A percentile compares a stretch with the other conserved stretches of the same genome.
Evolutionary conservation across 2,888 invertebrate genomes (phyloP).

Genomic region (Rhamphomyia laevipes): DNA sequence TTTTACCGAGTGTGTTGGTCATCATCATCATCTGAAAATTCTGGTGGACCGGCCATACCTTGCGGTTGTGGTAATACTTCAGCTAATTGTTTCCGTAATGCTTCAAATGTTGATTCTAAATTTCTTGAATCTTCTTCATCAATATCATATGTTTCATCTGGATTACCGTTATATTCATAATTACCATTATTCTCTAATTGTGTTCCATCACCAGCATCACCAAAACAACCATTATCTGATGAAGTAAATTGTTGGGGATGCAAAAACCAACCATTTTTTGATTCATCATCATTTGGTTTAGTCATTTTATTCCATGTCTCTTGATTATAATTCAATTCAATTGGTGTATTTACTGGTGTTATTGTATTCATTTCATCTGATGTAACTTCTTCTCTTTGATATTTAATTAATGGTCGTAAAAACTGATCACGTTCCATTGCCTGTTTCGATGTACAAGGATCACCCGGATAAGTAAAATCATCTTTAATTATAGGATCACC

Average conservation of each 20-base stretch:
- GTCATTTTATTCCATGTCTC: conserved; percentile 19
- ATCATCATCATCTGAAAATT: conserved; percentile 18
- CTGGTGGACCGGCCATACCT: conserved; percentile 13
- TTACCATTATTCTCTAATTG: background rate
- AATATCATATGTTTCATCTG: conserved; percentile 10
- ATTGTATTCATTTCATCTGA: conserved; percentile 19
- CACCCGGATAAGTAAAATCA: conserved; percentile 9
- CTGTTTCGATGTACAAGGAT: conserved; percentile 15
- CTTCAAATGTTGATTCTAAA: conserved; percentile 16
- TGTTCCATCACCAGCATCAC: background rate
- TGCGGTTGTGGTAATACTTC: conserved; percentile 17
- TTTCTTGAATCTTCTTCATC: conserved; percentile 14
- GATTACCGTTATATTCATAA: conserved; percentile 5
- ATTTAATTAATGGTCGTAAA: conserved; percentile 14
- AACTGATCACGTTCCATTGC: conserved; percentile 12
- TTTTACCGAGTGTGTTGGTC: conserved; percentile 10
- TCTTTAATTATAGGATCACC: conserved; percentile 1
- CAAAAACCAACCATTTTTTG: conserved; percentile 16
- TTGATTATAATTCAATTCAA: conserved; percentile 17
- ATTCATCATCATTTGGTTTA: conserved; percentile 4
- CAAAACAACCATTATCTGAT: background rate
- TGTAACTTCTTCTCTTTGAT: conserved; percentile 16
- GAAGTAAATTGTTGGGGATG: conserved; percentile 12
- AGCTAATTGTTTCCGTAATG: conserved; percentile 17
- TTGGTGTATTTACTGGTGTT: conserved; percentile 20